Evolutionary conservation across 2,113 vertebrate genomes (phyloP), one percentile per base, ranked within the genome.

Genomic region (Phodopus roborovskii): DNA sequence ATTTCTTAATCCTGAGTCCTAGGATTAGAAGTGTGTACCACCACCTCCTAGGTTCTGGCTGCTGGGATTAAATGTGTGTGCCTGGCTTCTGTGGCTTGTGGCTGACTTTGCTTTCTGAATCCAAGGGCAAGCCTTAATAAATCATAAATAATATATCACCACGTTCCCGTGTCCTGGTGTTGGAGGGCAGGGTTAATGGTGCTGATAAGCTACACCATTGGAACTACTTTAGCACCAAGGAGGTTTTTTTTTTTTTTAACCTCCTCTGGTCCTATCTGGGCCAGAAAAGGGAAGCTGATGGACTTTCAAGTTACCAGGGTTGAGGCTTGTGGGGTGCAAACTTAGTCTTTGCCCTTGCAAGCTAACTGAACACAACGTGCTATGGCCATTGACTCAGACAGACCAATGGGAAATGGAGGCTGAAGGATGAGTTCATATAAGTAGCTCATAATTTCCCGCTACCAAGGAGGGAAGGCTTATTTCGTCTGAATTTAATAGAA

Each of bases 401-500:
- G 90, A 66, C 60, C 66, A 90, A 48, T 75, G n/a, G 73, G 20
- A 93, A 82, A 70, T 58, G 53, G 83, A 92, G 30, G 33, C 62
- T 92, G 84, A 82, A 74, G 84, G 24, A 53, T 39, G 22, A 62
- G 39, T 91, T 96, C 94, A 70, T 90, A 33, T 84, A 94, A 95
- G 77, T 62, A 74, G 85, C 82, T 96, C 88, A 91, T 92, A 90
- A 94, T 95, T 97, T 92, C 79, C 42, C 87, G 28, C 91, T 75
- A 56, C 64, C 2, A 50, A 93, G 87, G 11, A 24, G 28, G 48
- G 75, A 90, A 92, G 81, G 22, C 68, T 82, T 53, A 74, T 92
- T 96, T 94, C 96, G 24, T 97, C 81, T 95, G 89, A 93, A 95
- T 95, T 96, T 96, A 95, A 78, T 74, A 86, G 90, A 95, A 94